Evolutionary conservation across 2,797 vertebrate genomes (phyloP), one percentile per base, ranked within the genome.

Genomic region (Ispidina picta): DNA sequence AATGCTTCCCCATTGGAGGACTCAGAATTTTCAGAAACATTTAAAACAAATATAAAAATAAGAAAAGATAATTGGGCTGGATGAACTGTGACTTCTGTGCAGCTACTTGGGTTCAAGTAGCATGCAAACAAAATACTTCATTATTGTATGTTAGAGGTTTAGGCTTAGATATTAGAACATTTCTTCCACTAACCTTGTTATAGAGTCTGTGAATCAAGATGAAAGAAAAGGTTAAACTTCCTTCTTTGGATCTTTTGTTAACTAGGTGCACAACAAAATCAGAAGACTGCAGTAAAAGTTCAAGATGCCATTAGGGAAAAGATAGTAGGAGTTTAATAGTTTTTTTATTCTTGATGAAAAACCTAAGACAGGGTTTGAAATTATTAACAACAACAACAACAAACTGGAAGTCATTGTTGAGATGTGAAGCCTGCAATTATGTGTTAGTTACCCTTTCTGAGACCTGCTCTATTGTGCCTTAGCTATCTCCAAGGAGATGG

Each of bases 401-500:
- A 65, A 65, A 29, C 55, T 63, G 72, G 16, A 74, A 52, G 6
- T 39, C 3, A 59, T 60, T 83, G 43, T 71, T 86, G 52, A 37
- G 31, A 54, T 88, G 78, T 76, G 62, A 92, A 85, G 37, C 35
- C 69, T 79, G 21, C 56, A 80, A 8, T 88, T 84, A 58, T 44
- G 19, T 64, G 74, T 48, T 74, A 70, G 74, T 8, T 95, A 62
- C 62, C 89, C 84, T 93, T 93, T 87, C 56, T 73, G 65, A 92
- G 66, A 63, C 86, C 82, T 70, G 44, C 35, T 59, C 74, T 54
- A 26, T 90, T 94, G 56, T 94, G 58, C 41, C 55, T 58, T 88
- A 51, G 10, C 23, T 66, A 18, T 95, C 81, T 91, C 89, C 90
- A 87, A 59, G 85, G 82, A 95, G 77, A 90, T 91, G 44, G 6